Evolutionary conservation across 2,888 invertebrate species (phyloP).

Genomic region (Erebia palarica): DNA sequence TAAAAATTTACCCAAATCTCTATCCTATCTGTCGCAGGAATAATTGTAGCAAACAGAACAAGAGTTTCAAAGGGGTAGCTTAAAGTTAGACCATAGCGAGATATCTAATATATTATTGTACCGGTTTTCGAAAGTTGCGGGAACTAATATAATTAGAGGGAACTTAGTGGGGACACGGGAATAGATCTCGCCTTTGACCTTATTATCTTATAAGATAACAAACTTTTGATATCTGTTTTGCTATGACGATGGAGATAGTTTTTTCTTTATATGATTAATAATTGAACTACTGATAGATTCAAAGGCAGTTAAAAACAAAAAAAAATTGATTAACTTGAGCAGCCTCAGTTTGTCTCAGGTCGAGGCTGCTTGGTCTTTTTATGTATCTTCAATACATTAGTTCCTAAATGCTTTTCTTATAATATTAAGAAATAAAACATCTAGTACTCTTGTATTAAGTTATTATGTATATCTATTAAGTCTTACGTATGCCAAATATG

Average conservation of each 20-base stretch:
- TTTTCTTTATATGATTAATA: not conserved
- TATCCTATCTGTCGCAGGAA: not conserved
- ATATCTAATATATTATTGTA: not conserved
- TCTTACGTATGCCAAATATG: too few relatives aligned
- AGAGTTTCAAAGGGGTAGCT: not conserved
- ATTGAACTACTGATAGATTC: too few relatives aligned
- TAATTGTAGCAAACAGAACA: not conserved
- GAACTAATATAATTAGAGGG: conserved; percentile 1
- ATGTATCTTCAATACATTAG: too few relatives aligned
- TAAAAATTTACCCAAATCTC: too few relatives aligned
- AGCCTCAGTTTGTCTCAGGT: too few relatives aligned
- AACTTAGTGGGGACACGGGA: conserved; percentile 1
- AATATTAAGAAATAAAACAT: too few relatives aligned
- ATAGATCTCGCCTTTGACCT: conserved; percentile 3
- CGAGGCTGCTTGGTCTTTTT: too few relatives aligned
- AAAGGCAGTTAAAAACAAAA: too few relatives aligned
- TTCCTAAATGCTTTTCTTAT: too few relatives aligned
- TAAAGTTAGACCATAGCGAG: not conserved
- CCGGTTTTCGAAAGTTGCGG: not conserved
- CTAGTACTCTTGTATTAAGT: too few relatives aligned
- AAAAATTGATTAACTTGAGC: too few relatives aligned
- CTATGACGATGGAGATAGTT: not conserved
- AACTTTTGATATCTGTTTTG: not conserved
- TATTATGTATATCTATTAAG: too few relatives aligned
- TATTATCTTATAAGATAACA: not conserved